A percentile compares a stretch with the other conserved stretches of the same genome.
Evolutionary conservation across 2,888 invertebrate species (phyloP).

Genomic region (Oxycera nigricornis): DNA sequence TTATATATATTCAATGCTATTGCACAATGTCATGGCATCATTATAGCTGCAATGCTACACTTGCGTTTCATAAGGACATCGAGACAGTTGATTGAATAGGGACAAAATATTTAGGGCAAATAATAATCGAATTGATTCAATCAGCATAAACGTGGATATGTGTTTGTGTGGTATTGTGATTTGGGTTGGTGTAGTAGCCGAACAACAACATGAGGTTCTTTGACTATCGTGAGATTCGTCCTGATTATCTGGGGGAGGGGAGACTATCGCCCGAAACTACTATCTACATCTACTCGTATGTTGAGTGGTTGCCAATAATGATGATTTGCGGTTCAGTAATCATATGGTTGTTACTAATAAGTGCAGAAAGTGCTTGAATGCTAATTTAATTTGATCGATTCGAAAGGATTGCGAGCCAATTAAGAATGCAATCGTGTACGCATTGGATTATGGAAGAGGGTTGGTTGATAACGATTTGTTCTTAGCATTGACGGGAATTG

Average conservation of each 20-base stretch:
- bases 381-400: slow-evolving; percentile 25
- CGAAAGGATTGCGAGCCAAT: slow-evolving; percentile 5
- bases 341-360: slow-evolving; percentile 1
- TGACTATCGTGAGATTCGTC: too few species aligned
- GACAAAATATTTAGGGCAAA: slow-evolving; percentile 33
- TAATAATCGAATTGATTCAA: slow-evolving; percentile 36
- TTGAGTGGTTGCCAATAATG: slow-evolving; percentile 33
- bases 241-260: too few species aligned
- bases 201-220: too few species aligned
- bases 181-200: too few species aligned
- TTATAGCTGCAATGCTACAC: slow-evolving; percentile 30
- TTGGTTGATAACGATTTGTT: not conserved
- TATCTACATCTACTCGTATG: not conserved
- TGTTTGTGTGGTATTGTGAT: too few species aligned
- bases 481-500: not conserved
- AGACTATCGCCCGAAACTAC: too few species aligned
- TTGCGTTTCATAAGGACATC: slow-evolving; percentile 22
- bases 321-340: slow-evolving; percentile 37
- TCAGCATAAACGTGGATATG: not conserved
- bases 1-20: not conserved
- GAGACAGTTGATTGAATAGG: not conserved
- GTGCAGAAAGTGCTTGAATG: slow-evolving; percentile 12
- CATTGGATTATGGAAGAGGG: not conserved
- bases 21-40: slow-evolving; percentile 24
- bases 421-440: not conserved